phyloP scores from a whole-genome alignment of 2,797 vertebrate species.

The Typhlichthys eigenmanni region DNA sequence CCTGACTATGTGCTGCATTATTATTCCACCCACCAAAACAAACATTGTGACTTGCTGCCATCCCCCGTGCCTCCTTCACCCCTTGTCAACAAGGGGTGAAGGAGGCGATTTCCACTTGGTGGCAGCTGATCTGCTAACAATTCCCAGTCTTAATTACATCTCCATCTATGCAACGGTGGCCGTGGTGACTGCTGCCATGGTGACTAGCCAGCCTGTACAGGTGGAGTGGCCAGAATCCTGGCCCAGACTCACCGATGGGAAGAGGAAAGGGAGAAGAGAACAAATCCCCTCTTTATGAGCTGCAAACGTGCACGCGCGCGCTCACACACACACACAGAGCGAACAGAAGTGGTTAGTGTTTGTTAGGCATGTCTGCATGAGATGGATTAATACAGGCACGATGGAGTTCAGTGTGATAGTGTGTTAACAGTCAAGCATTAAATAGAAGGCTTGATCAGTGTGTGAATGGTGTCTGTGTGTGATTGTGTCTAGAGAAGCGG shows the following conservation, averaged over 20 bases:
- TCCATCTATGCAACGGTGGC: conserved; percentile 71
- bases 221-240: conserved; percentile 75
- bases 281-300: conserved; percentile 75
- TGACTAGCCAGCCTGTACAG: conserved; percentile 76
- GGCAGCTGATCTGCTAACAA: conserved; percentile 69
- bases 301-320: conserved; percentile 2
- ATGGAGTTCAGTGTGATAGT: conserved; percentile 22
- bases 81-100: conserved; percentile 40
- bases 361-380: conserved; percentile 36
- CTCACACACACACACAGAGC: conserved; percentile 16
- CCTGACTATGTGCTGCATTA: not conserved
- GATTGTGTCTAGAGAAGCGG: conserved; percentile 15
- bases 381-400: conserved; percentile 50
- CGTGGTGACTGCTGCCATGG: conserved; percentile 76
- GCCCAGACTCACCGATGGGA: conserved; percentile 70
- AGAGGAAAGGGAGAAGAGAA: conserved; percentile 68
- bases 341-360: conserved; percentile 60
- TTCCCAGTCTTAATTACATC: conserved; percentile 70
- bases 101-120: conserved; percentile 65
- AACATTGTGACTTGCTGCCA: not conserved
- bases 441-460: conserved; percentile 40
- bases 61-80: conserved; percentile 24
- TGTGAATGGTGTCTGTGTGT: conserved; percentile 34
- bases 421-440: conserved; percentile 41
- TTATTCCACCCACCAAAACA: not conserved